These are phyloP conservation scores for Clarias platycephalus DNA, from an alignment of 2,797 vertebrate genomes.

Conservation along the genomic window DNA sequence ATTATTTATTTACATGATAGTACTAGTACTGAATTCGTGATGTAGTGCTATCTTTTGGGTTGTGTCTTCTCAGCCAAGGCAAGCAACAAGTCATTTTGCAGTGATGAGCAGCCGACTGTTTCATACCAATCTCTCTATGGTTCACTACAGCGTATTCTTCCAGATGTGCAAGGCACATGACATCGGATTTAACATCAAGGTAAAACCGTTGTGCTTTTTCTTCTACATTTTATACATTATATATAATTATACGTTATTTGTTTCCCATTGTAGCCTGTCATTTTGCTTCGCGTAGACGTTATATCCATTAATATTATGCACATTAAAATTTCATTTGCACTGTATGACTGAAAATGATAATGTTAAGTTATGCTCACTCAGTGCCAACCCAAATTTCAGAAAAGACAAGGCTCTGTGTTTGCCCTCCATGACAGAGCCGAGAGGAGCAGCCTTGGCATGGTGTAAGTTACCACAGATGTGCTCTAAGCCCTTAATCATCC, in stretches of 20 bases:
- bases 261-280: not conserved
- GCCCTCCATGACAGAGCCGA: constrained; percentile 78
- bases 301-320: not conserved
- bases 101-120: constrained; percentile 77
- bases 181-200: constrained; percentile 84
- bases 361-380: constrained; percentile 46
- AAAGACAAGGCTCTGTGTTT: constrained; percentile 82
- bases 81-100: constrained; percentile 65
- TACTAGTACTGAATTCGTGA: not conserved
- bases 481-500: constrained; percentile 13
- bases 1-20: not conserved
- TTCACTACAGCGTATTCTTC: constrained; percentile 79
- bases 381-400: constrained; percentile 68
- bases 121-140: constrained; percentile 77
- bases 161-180: constrained; percentile 79
- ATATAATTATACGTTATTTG: no score
- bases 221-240: not conserved
- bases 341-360: constrained; percentile 20
- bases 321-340: constrained; percentile 14
- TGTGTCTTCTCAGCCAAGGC: constrained; percentile 50
- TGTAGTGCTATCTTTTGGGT: not conserved
- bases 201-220: constrained; percentile 60
- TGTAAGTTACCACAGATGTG: constrained; percentile 76
- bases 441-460: constrained; percentile 79
- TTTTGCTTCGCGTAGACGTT: not conserved